A percentile compares a stretch with the other conserved stretches of the same genome.
phyloP scores from a whole-genome alignment of 2,113 vertebrate species.

The Lepus timidus region DNA sequence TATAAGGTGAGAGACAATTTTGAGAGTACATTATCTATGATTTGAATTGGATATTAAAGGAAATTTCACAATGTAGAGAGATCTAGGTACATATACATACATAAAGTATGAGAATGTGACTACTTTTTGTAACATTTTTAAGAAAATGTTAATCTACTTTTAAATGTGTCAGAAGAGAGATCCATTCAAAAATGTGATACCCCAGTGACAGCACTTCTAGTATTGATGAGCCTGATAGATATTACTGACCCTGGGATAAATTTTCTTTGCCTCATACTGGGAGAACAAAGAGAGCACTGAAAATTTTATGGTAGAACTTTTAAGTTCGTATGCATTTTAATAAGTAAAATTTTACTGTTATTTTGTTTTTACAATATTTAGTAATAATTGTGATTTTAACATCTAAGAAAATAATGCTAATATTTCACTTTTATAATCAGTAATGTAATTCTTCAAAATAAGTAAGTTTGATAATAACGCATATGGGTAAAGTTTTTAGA shows the following conservation, averaged over 20 bases:
- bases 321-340: neutral
- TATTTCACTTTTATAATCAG: slow-evolving; percentile 55
- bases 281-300: neutral
- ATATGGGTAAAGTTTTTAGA: slow-evolving; percentile 1
- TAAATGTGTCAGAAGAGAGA: neutral
- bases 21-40: neutral
- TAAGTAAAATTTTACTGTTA: neutral
- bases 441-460: slow-evolving; percentile 44
- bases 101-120: neutral
- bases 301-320: neutral
- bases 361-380: slow-evolving; percentile 12
- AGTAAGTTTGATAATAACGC: neutral
- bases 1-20: slow-evolving; percentile 90
- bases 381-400: slow-evolving; percentile 17
- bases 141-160: slow-evolving; percentile 19
- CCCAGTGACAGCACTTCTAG: neutral
- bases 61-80: neutral
- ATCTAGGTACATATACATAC: neutral
- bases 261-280: slow-evolving; percentile 14
- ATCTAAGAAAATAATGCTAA: neutral
- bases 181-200: neutral
- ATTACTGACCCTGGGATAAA: neutral
- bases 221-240: slow-evolving; percentile 4
- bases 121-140: neutral
- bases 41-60: slow-evolving; percentile 30